Evolutionary conservation across 2,797 vertebrate genomes (phyloP).

Genomic region (Cygnus olor): DNA sequence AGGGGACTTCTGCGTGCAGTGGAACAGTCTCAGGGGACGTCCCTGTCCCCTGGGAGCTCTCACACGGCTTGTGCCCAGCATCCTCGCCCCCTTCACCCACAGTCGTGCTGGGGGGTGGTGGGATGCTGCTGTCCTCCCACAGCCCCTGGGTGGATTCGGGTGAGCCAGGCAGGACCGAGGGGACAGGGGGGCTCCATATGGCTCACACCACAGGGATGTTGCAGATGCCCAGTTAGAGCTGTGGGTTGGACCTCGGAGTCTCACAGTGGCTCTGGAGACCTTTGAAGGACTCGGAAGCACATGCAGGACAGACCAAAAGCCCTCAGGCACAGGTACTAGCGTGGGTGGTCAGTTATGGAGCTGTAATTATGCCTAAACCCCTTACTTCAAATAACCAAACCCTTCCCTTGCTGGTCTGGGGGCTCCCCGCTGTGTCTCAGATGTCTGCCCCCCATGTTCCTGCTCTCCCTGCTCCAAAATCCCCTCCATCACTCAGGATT

Average conservation of each 20-base stretch:
- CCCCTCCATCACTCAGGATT: not conserved
- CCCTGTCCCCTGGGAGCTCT: not conserved
- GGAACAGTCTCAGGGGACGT: not conserved
- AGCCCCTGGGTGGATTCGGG: not conserved
- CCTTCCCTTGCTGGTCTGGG: not conserved
- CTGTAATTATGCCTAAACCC: not conserved
- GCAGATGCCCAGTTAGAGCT: not conserved
- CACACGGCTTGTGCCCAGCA: accelerated
- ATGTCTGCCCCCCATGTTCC: not conserved
- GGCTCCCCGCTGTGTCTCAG: not conserved
- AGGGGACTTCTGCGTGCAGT: accelerated
- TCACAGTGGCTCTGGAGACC: not conserved
- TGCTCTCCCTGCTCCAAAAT: not conserved
- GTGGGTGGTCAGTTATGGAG: not conserved
- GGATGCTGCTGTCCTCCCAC: not conserved
- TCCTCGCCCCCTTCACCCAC: not conserved
- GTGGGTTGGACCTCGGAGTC: not conserved
- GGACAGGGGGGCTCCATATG: not conserved
- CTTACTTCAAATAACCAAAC: not conserved
- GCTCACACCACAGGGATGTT: not conserved
- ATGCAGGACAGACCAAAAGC: not conserved
- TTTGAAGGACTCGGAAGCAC: not conserved
- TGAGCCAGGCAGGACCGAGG: not conserved
- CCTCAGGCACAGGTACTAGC: not conserved
- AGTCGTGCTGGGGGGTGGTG: not conserved